Base-by-base conservation (phyloP, 2,797 vertebrate species). In the Neoniphon sammara region DNA sequence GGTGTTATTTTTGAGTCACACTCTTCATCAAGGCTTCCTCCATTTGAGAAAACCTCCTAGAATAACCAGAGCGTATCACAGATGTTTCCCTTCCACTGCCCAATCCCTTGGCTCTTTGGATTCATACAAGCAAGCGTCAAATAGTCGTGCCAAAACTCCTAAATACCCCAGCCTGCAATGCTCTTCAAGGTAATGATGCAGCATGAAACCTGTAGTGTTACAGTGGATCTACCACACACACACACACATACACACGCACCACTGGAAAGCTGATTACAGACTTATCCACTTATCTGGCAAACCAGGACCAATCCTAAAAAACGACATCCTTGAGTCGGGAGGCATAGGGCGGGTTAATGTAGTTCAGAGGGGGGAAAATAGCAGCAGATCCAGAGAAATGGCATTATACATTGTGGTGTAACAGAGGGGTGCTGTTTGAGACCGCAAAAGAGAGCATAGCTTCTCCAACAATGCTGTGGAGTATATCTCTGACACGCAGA, bases 201-300 rank as follows among this genome's bases (percentile, higher is more conserved):
- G 52, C 11, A 31, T 39, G 36, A 75, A 74, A 67, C 68, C 53
- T 42, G 30, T 14, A 70, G 36, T 25, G 17, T 36, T 58, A 20
- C 17, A 18, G 34, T 53, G 31, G 5, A 36, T 36, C 54, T 27
- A 53, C 47, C 25, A 59, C 31, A 53, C 46, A 66, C 7, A 65
- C 47, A 66, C n/a, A 55, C 59, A 71, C 18, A 56, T 66, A 65
- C 5, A 46, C 54, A 65, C 61, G 50, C 70, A 68, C 65, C 44
- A 69, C 64, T 46, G 47, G 30, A 73, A 69, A 82, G 60, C 17
- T 68, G 75, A 73, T 88, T 87, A 80, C 12, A 73, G 57, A 78
- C 76, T 76, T 76, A 91, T 83, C 81, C 73, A 84, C 70, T 84
- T 86, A 87, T 86, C 70, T 77, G 57, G 59, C 67, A 79, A 72